These are phyloP conservation scores for Limnothrissa miodon DNA, from an alignment of 2,113 vertebrate species.

Conservation along the genomic window DNA sequence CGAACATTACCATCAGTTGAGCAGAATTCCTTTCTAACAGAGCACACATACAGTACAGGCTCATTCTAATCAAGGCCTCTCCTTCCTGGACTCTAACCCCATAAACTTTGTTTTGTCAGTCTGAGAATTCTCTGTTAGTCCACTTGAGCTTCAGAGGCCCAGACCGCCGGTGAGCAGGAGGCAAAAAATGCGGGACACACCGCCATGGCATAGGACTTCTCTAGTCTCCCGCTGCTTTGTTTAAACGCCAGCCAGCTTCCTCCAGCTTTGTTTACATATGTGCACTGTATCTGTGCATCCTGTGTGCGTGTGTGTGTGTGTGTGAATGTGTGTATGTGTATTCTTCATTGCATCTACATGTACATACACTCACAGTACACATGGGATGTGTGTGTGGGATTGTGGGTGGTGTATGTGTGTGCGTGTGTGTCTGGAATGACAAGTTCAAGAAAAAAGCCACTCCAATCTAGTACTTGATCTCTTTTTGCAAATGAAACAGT, in stretches of 20 bases:
- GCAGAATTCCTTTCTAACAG: background rate
- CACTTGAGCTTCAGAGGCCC: too few relatives aligned
- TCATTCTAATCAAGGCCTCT: background rate
- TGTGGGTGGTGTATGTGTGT: background rate
- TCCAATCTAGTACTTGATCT: background rate
- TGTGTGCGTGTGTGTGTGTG: background rate
- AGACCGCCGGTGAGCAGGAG: background rate
- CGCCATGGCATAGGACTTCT: background rate
- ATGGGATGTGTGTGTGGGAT: background rate
- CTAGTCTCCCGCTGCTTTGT: constrained; percentile 47
- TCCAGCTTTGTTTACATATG: constrained; percentile 53
- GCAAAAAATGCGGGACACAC: background rate
- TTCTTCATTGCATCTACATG: background rate
- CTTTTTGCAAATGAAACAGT: background rate
- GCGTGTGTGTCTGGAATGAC: background rate
- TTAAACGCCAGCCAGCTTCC: constrained; percentile 49
- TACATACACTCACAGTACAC: too few relatives aligned
- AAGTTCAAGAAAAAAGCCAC: background rate
- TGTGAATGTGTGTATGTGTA: background rate
- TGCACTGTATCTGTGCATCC: background rate
- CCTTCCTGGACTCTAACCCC: background rate
- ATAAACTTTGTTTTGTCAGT: background rate
- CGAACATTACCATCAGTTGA: too few relatives aligned
- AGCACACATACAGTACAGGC: background rate
- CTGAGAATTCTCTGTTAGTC: background rate